Conservation (phyloP, 2,797 vertebrate species). For the Halcyon chelicuti region DNA sequence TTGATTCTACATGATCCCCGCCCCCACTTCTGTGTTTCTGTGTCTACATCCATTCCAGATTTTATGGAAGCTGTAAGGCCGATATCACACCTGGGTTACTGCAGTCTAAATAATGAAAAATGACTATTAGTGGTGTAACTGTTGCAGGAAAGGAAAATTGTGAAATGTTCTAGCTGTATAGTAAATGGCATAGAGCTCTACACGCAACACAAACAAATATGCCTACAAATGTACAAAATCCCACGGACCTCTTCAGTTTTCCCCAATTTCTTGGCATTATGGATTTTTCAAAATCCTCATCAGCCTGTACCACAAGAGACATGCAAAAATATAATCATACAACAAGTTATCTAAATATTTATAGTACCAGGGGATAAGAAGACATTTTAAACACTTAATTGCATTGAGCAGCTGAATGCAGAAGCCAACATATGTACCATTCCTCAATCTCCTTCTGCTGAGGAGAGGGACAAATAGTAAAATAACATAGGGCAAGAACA, state of each 20-base stretch:
- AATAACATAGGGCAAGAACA: neutral
- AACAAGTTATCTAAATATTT: constrained; percentile 44
- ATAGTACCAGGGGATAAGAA: neutral
- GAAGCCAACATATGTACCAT: neutral
- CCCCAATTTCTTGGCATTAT: neutral
- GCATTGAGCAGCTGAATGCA: neutral
- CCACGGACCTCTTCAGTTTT: neutral
- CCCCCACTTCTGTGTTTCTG: neutral
- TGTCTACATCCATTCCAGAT: neutral
- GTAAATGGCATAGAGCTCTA: neutral
- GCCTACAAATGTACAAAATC: neutral
- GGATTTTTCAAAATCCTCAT: neutral
- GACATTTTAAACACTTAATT: constrained; percentile 41
- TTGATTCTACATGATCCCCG: neutral
- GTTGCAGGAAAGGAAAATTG: neutral
- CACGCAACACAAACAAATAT: neutral
- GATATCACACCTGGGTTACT: neutral
- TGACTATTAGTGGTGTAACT: neutral
- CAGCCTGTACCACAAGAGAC: neutral
- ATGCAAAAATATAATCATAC: neutral
- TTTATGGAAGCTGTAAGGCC: neutral
- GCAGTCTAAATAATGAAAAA: neutral
- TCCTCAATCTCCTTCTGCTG: neutral
- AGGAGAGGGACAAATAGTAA: constrained; percentile 6
- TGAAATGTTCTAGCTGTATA: neutral